Percentiles rank a stretch among this genome's conserved stretches.
Evolutionary conservation across 2,888 invertebrate species (phyloP).

Genomic region (Molorchus minor): DNA sequence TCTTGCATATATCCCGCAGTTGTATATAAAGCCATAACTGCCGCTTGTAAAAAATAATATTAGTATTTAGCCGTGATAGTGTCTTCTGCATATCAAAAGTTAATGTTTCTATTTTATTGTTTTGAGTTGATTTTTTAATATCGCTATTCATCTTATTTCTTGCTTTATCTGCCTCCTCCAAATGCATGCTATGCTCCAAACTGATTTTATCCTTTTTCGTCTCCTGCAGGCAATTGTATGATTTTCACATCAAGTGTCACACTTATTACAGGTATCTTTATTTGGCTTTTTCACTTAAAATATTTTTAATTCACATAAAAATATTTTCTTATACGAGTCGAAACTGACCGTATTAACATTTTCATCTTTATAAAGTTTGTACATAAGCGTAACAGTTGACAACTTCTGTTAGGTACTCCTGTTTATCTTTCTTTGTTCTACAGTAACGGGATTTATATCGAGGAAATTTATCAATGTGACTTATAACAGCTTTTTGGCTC

Average conservation of each 20-base stretch:
- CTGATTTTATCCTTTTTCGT: background rate
- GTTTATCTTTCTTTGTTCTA: background rate
- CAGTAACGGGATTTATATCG: slow-evolving; percentile 2
- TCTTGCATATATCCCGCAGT: slow-evolving; percentile 39
- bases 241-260: slow-evolving; percentile 7
- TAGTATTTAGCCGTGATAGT: slow-evolving; percentile 30
- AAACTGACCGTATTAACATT: too few species aligned
- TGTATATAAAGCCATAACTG: slow-evolving; percentile 49
- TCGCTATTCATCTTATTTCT: slow-evolving; percentile 13
- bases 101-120: slow-evolving; percentile 59
- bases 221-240: background rate
- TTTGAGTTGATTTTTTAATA: slow-evolving; percentile 12
- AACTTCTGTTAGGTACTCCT: slow-evolving; percentile 5
- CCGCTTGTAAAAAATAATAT: slow-evolving; percentile 48
- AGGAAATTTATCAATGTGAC: slow-evolving; percentile 4
- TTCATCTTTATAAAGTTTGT: slow-evolving; percentile 1
- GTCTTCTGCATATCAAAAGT: slow-evolving; percentile 54
- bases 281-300: slow-evolving; percentile 16
- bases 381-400: slow-evolving; percentile 4
- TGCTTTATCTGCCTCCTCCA: slow-evolving; percentile 12
- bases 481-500: slow-evolving; percentile 20
- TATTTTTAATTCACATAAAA: slow-evolving; percentile 21
- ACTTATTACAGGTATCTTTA: slow-evolving; percentile 19
- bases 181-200: background rate
- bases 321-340: slow-evolving; percentile 19